A percentile compares a stretch with the other conserved stretches of the same genome.
These are phyloP conservation scores for Eumerus sabulonum DNA, from an alignment of 2,888 invertebrate genomes.

Conservation along the genomic window DNA sequence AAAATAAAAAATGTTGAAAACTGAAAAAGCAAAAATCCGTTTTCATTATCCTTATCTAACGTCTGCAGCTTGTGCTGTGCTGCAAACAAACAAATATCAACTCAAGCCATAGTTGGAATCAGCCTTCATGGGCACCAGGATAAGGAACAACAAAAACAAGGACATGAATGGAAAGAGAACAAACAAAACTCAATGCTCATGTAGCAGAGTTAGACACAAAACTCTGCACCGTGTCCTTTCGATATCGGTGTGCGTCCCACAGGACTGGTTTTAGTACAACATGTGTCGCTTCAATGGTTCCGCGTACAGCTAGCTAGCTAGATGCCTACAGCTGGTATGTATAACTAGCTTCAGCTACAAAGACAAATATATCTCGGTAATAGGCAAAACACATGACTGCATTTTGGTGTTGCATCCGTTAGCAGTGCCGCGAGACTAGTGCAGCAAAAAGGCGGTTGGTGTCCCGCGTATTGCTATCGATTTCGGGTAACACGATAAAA, in stretches of 20 bases:
- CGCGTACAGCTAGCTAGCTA: slow-evolving; percentile 16
- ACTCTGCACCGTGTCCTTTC: slow-evolving; percentile 19
- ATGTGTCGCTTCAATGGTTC: slow-evolving; percentile 45
- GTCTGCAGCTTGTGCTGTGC: slow-evolving; percentile 48
- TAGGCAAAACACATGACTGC: slow-evolving; percentile 64
- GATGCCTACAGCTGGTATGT: neutral
- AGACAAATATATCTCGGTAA: slow-evolving; percentile 61
- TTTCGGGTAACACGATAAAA: slow-evolving; percentile 1
- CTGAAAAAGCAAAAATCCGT: slow-evolving; percentile 13
- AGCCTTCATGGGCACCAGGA: no score
- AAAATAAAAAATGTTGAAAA: no score
- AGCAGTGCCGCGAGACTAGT: slow-evolving; percentile 6
- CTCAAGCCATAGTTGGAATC: no score
- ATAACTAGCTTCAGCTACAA: slow-evolving; percentile 23
- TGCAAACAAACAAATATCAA: slow-evolving; percentile 28
- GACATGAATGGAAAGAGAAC: slow-evolving; percentile 16
- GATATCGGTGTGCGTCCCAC: slow-evolving; percentile 29
- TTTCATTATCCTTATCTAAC: slow-evolving; percentile 60
- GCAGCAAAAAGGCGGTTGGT: slow-evolving; percentile 18
- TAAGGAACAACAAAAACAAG: no score
- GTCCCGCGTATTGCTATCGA: neutral
- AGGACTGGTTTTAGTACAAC: neutral
- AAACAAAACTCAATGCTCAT: slow-evolving; percentile 46
- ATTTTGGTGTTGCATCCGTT: slow-evolving; percentile 41
- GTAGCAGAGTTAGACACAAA: slow-evolving; percentile 39